Percentiles rank a stretch among this genome's conserved stretches.
These are phyloP conservation scores for Drosophila imparisetae DNA, from an alignment of 2,888 invertebrate species.

Conservation along the genomic window DNA sequence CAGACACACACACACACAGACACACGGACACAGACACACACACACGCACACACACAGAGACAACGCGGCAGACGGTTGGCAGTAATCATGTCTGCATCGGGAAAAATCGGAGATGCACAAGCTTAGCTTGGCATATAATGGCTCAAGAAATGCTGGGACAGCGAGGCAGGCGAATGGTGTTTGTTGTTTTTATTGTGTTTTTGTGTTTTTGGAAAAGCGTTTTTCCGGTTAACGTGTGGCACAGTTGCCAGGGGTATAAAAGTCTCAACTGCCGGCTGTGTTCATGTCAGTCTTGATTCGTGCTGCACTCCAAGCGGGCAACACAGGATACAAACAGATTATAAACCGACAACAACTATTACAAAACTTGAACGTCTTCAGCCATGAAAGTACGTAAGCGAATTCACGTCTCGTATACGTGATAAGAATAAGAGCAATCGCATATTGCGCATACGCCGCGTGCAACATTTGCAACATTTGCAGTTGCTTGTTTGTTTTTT, in stretches of 20 bases:
- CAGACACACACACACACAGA: not conserved
- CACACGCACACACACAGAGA: not conserved
- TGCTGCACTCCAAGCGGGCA: slow-evolving; percentile 43
- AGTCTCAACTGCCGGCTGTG: slow-evolving; percentile 52
- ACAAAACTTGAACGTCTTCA: slow-evolving; percentile 7
- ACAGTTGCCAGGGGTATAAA: slow-evolving; percentile 53
- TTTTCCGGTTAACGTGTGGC: slow-evolving; percentile 70
- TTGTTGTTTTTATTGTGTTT: slow-evolving; percentile 10
- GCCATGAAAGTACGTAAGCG: slow-evolving; percentile 29
- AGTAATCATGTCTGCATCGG: slow-evolving; percentile 50
- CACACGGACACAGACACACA: not conserved
- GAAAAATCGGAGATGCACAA: slow-evolving; percentile 27
- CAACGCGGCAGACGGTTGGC: slow-evolving; percentile 28
- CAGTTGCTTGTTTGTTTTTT: not conserved
- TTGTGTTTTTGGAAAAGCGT: slow-evolving; percentile 36
- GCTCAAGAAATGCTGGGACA: slow-evolving; percentile 33
- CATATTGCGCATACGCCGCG: slow-evolving; percentile 35
- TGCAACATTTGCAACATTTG: slow-evolving; percentile 3
- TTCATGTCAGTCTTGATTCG: slow-evolving; percentile 70
- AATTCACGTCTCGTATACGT: slow-evolving; percentile 29
- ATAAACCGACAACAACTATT: slow-evolving; percentile 4
- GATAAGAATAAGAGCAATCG: slow-evolving; percentile 18
- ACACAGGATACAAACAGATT: slow-evolving; percentile 14
- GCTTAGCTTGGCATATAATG: not conserved
- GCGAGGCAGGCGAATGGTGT: slow-evolving; percentile 37